These are phyloP conservation scores for Corythornis cristatus DNA, from an alignment of 2,113 vertebrate genomes.

Conservation along the genomic window DNA sequence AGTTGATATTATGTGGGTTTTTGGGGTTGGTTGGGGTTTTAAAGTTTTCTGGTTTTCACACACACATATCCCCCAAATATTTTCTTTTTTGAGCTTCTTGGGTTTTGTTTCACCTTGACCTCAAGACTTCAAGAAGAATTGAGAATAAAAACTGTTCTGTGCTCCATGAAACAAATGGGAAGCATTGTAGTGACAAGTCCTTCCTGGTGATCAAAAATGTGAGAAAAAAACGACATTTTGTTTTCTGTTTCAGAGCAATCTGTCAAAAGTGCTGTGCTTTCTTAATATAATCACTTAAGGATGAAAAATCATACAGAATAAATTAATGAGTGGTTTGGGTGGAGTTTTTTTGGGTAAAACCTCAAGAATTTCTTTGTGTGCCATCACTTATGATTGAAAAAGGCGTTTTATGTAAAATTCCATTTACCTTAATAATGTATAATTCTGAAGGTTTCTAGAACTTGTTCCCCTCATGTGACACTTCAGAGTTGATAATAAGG, in stretches of 20 bases:
- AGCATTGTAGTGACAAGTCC: not conserved
- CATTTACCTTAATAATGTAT: not conserved
- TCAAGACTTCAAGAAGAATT: not conserved
- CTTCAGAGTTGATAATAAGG: not conserved
- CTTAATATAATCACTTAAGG: not conserved
- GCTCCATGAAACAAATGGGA: not conserved
- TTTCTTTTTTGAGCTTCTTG: not conserved
- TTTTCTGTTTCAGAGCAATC: not conserved
- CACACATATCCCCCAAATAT: not conserved
- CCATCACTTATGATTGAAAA: not conserved
- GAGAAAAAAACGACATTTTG: not conserved
- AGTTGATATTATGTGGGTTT: not conserved
- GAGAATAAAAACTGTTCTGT: not conserved
- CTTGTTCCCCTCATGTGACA: not conserved
- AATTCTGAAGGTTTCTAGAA: not conserved
- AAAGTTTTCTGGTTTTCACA: not conserved
- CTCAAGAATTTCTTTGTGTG: not conserved
- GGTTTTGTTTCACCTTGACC: not conserved
- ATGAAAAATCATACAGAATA: not conserved
- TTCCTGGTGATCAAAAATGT: not conserved
- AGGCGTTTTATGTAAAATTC: not conserved
- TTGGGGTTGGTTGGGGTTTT: accelerated
- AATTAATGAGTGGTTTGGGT: not conserved
- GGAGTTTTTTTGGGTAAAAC: not conserved
- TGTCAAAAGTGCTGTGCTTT: not conserved